These are phyloP conservation scores for Enteromius thamalakanensis DNA, from an alignment of 2,797 vertebrate genomes.

Conservation along the genomic window DNA sequence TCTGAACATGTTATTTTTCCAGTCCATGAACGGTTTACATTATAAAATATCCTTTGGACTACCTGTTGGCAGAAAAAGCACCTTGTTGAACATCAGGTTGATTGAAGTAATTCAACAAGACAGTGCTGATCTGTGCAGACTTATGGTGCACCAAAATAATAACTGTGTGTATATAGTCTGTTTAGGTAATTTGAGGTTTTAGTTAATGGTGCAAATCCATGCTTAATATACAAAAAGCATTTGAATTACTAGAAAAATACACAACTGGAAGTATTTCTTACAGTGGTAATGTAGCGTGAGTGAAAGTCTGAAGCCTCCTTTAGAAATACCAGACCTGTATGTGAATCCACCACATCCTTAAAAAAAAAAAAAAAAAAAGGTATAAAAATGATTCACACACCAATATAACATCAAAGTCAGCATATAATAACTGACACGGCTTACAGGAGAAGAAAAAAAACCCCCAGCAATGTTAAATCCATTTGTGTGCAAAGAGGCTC, in stretches of 20 bases:
- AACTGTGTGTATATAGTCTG: not conserved
- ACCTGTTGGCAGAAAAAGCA: constrained; percentile 78
- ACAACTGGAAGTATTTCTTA: constrained; percentile 69
- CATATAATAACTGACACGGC: constrained; percentile 38
- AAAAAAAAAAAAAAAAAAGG: constrained; percentile 39
- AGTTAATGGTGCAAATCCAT: not conserved
- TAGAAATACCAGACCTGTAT: constrained; percentile 89
- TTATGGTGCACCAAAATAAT: not conserved
- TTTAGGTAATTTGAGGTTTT: not conserved
- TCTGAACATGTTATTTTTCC: constrained; percentile 89
- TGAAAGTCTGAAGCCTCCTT: constrained; percentile 96
- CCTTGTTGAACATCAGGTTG: not conserved
- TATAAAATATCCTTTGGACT: constrained; percentile 96
- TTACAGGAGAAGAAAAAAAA: constrained; percentile 21
- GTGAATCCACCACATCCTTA: constrained; percentile 94
- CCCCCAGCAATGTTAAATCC: constrained; percentile 17
- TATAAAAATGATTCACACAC: constrained; percentile 42
- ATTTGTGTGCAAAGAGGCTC: constrained; percentile 38
- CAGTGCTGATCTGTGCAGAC: not conserved
- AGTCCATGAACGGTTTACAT: constrained; percentile 93
- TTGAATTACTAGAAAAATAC: constrained; percentile 3
- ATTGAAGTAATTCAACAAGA: not conserved
- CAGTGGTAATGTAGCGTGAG: constrained; percentile 96
- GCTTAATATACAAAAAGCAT: constrained; percentile 7
- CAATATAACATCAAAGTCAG: constrained; percentile 47